These are phyloP conservation scores for Turritopsis rubra DNA, from an alignment of 30 jellyfish, hydroid and myxozoan genomes.

Conservation along the genomic window DNA sequence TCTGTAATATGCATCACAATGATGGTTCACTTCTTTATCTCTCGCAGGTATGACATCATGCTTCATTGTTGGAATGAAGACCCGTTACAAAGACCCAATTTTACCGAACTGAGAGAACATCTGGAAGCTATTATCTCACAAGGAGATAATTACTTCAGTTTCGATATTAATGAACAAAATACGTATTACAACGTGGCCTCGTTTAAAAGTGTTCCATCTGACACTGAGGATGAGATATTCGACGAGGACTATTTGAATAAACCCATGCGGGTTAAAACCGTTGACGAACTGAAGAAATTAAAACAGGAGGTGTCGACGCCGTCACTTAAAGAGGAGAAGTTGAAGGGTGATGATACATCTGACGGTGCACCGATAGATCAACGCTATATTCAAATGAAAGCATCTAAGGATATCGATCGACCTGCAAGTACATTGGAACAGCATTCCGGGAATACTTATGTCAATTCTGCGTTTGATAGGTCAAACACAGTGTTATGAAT, in stretches of 20 bases:
- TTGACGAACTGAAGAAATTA: neutral
- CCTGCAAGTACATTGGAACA: neutral
- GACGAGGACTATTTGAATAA: neutral
- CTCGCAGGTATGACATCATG: slow-evolving; percentile 73
- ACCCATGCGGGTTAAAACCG: slow-evolving; percentile 12
- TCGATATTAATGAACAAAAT: slow-evolving; percentile 58
- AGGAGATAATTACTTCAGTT: slow-evolving; percentile 74
- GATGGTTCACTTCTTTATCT: neutral
- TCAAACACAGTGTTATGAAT: neutral
- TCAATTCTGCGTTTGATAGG: neutral
- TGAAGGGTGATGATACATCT: neutral
- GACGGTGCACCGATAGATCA: neutral
- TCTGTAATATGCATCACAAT: too few relatives aligned
- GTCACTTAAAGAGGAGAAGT: neutral
- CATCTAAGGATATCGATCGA: neutral
- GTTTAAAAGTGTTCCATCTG: slow-evolving; percentile 59
- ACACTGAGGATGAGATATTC: neutral
- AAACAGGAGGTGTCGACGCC: neutral
- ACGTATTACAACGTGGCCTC: slow-evolving; percentile 93
- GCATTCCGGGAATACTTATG: neutral
- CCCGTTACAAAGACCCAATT: slow-evolving; percentile 87
- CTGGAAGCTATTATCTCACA: slow-evolving; percentile 59
- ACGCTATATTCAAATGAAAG: neutral
- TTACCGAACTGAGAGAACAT: slow-evolving; percentile 67
- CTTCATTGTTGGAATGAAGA: slow-evolving; percentile 92